Base-by-base conservation (phyloP, 2,113 vertebrate genomes). In the Leptocoma aspasia region DNA sequence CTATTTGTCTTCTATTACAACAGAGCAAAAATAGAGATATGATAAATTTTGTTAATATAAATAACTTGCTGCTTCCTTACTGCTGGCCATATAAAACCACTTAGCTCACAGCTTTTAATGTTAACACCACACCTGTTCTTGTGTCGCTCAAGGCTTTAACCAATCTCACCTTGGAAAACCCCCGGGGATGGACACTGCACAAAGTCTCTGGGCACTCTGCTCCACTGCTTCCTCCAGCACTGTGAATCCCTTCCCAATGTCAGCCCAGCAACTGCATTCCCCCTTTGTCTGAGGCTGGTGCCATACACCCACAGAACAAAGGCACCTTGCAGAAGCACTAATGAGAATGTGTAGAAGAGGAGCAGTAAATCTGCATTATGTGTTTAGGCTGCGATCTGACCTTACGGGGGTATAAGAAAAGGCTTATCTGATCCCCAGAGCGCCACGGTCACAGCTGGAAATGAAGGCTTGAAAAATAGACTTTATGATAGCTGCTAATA, bases 401-500 rank as follows among this genome's bases (percentile, higher is more conserved):
- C 82, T 95, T 95, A 88, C 41, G 37, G 70, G 64, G 75, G 28
- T 92, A 30, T 63, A 91, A 83, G 77, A 56, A 94, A 94, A 93
- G 26, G 33, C 60, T 95, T 89, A 66, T 83, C 79, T 91, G 92
- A 85, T 91, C 88, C 85, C 91, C 69, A 66, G 75, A 93, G 88
- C 95, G 69, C 59, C 91, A 94, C n/a, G 75, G 96, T 86, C 95
- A 88, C 95, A 97, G 93, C 93, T 95, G 95, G 94, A 97, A 95
- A 91, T 83, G 79, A 96, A 94, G 64, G 81, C 68, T 89, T 95
- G 92, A 96, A 97, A 97, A 96, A 97, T 96, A 96, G 96, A 95
- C 94, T 96, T 97, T 96, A 88, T 96, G 96, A 95, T 95, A 95
- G 90, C 63, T 94, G 79, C 95, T 97, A 97, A 97, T 97, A 96